Base-by-base conservation (phyloP, 2,113 vertebrate species). In the Pelecanoides urinatrix region DNA sequence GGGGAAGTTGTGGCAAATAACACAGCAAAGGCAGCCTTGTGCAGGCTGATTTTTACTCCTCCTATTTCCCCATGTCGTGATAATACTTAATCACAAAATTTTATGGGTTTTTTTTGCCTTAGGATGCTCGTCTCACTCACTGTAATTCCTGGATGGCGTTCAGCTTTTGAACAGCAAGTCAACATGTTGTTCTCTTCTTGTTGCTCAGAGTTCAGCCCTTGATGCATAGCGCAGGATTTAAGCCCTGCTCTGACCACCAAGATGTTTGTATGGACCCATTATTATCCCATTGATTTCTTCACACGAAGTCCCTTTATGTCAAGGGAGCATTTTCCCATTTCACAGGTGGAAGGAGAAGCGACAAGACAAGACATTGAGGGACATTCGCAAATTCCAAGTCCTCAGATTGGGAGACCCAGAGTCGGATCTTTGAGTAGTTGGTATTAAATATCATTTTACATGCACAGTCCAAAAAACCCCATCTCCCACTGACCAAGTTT, bases 211-310 rank as follows among this genome's bases (percentile, higher is more conserved):
- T 17, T 83, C 50, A 72, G 5, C 13, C 26, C 30, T 70, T 34
- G 59, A 53, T 1, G 1, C 29, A 5, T 5, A 38, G 32, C 5
- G 11, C 1, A 0, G 44, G n/a, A 42, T 20, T 90, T 62, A 63
- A 92, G 65, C 36, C 49, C 17, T 61, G 23, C 29, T 74, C n/a
- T 63, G 20, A 4, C 15, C 29, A 38, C 20, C 13, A 25, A 77
- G 27, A 20, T 34, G 6, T 78, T 87, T 63, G 6, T 38, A 47
- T 27, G 50, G 32, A 58, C 25, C 11, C 55, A 7, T 34, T 29
- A 49, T 20, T 45, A 42, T 11, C 21, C 55, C 16, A 14, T 8
- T 13, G 3, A 56, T 44, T 76, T 68, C 20, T 50, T 61, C 5
- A 1, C 17, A 26, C 0, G 1, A 63, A 81, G 3, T 2, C 16